These are phyloP conservation scores for Pseudorhiza aurosa DNA, from an alignment of 30 jellyfish, hydroid and myxozoan species.

Conservation along the genomic window DNA sequence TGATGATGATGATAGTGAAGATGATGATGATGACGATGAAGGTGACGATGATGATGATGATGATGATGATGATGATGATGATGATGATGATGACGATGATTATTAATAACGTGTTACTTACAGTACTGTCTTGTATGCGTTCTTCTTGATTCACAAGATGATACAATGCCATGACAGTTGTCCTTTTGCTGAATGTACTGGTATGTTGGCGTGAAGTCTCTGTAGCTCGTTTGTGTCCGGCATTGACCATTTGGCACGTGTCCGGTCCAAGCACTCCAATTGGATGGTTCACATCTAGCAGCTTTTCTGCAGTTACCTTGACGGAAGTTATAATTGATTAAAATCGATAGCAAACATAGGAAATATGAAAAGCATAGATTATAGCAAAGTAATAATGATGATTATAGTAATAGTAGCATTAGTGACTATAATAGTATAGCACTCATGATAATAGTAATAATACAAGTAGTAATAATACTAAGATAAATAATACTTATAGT, in stretches of 20 bases:
- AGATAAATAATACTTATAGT: too few relatives aligned
- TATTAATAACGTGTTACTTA: too few relatives aligned
- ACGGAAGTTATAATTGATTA: too few relatives aligned
- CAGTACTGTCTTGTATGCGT: conserved; percentile 22
- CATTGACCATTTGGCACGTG: conserved; percentile 68
- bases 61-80: background rate
- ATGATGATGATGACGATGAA: conserved; percentile 16
- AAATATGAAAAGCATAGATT: too few relatives aligned
- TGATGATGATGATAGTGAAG: conserved; percentile 18
- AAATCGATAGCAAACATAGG: too few relatives aligned
- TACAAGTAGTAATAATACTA: too few relatives aligned
- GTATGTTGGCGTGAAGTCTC: conserved; percentile 77
- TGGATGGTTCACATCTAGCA: conserved; percentile 54
- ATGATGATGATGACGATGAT: too few relatives aligned
- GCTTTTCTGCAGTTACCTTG: conserved; percentile 91
- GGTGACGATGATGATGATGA: conserved; percentile 16
- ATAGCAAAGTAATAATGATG: too few relatives aligned
- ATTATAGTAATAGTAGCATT: too few relatives aligned
- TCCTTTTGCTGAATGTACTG: conserved; percentile 34
- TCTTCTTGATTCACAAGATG: conserved; percentile 10
- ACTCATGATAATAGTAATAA: too few relatives aligned
- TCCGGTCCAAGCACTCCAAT: conserved; percentile 94
- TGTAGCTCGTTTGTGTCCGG: conserved; percentile 63
- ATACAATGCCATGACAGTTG: conserved; percentile 84
- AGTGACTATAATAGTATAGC: too few relatives aligned